A percentile compares a stretch with the other conserved stretches of the same genome.
Conservation (phyloP, 2,888 invertebrate species). For the Megastigmus dorsalis region DNA sequence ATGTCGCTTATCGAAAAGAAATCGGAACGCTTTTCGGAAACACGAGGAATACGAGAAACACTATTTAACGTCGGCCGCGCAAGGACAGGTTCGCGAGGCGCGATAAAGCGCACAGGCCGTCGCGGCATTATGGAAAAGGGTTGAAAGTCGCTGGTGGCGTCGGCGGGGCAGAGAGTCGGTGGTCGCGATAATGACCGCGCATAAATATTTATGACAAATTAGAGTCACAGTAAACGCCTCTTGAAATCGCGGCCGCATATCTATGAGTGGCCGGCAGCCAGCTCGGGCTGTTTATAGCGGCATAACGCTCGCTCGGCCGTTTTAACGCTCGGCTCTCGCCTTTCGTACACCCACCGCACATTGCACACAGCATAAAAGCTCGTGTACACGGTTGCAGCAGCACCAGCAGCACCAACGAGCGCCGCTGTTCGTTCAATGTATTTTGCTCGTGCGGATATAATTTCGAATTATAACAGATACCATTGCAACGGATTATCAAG, state of each 20-base stretch:
- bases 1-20: no score
- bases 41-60: not conserved
- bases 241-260: constrained; percentile 47
- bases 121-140: no score
- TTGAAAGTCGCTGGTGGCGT: not conserved
- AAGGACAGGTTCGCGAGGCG: not conserved
- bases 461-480: constrained; percentile 6
- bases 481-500: not conserved
- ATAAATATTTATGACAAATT: constrained; percentile 54
- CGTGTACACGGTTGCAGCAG: no score
- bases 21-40: no score
- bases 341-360: not conserved
- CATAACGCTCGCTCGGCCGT: not conserved
- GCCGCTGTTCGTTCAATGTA: not conserved
- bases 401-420: no score
- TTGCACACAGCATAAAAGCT: no score
- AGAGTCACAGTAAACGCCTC: constrained; percentile 51
- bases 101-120: constrained; percentile 13
- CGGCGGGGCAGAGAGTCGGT: no score
- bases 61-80: not conserved
- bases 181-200: constrained; percentile 44
- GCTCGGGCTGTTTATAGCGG: constrained; percentile 14
- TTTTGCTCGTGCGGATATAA: constrained; percentile 2
- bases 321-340: not conserved
- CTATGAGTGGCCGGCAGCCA: constrained; percentile 30